A percentile compares a stretch with the other conserved stretches of the same genome.
These are phyloP conservation scores for Paramormyrops kingsleyae DNA, from an alignment of 2,113 vertebrate genomes.

Conservation along the genomic window DNA sequence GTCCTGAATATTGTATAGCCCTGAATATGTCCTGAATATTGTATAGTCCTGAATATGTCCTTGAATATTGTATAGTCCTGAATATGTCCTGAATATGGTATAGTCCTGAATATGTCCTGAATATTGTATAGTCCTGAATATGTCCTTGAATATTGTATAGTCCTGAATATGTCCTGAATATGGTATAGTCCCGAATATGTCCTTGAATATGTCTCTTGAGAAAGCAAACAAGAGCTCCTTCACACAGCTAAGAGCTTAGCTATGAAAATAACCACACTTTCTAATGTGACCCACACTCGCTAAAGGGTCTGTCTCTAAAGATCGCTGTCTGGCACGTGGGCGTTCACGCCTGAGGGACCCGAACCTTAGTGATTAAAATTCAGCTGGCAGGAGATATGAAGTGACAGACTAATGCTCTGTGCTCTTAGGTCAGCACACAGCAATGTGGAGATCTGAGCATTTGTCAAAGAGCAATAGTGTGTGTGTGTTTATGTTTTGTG, in stretches of 20 bases:
- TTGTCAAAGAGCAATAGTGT: slow-evolving; percentile 77
- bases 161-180: background rate
- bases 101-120: too few species aligned
- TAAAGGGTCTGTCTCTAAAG: slow-evolving; percentile 15
- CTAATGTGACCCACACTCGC: slow-evolving; percentile 9
- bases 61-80: too few species aligned
- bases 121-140: too few species aligned
- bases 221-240: background rate
- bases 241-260: background rate
- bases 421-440: slow-evolving; percentile 78
- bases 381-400: slow-evolving; percentile 71
- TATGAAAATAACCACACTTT: background rate
- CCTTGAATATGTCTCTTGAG: too few species aligned
- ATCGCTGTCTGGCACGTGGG: slow-evolving; percentile 34
- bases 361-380: slow-evolving; percentile 70
- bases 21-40: too few species aligned
- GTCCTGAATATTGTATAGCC: background rate
- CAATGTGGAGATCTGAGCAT: slow-evolving; percentile 80
- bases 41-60: too few species aligned
- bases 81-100: too few species aligned
- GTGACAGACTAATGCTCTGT: slow-evolving; percentile 72
- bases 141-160: background rate
- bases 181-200: too few species aligned
- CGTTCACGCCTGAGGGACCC: slow-evolving; percentile 24
- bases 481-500: slow-evolving; percentile 42